Evolutionary conservation across 2,113 vertebrate genomes (phyloP), one percentile per base, ranked within the genome.

Genomic region (Madoqua kirkii): DNA sequence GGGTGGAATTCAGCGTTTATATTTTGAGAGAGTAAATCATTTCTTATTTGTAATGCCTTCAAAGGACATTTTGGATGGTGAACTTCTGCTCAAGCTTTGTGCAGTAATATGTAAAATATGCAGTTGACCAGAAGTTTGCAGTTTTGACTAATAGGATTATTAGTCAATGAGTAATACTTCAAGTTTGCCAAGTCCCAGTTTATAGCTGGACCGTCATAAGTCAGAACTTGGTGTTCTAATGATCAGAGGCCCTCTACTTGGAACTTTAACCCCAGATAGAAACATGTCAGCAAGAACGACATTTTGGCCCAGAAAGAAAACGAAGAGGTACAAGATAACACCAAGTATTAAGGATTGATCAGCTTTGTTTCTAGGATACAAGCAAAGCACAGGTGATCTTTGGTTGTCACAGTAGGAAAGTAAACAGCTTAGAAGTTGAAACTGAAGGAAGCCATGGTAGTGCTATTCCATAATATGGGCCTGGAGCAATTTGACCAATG

Each of bases 91-190:
- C 33, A 45, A 74, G 74, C 85, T 97, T 89, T n/a, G 31, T 90
- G 89, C n/a, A 96, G 93, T 97, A 97, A 97, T 91, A 94, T 97
- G 87, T 97, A 93, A 97, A 98, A 89, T 96, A 97, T 97, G 97
- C 74, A 90, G 95, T 88, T 96, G 96, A 96, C 83, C 84, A 96
- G 83, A 96, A 91, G 71, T 95, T 97, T 95, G 81, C 62, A 95
- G 87, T 96, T 97, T 97, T 98, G 97, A 97, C 97, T 96, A 97
- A 97, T 96, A 54, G 91, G 59, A 98, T 98, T 97, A 96, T 97
- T 98, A 52, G 93, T 79, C 98, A 96, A 57, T 98, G 98, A 98
- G 96, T 98, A 97, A 98, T 98, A 90, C 86, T 84, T 91, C 36
- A 84, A n/a, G 55, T 91, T 90, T 97, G 97, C 97, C 98, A 98